These are phyloP conservation scores for Lasius fuliginosus DNA, from an alignment of 2,888 invertebrate genomes.

Conservation along the genomic window DNA sequence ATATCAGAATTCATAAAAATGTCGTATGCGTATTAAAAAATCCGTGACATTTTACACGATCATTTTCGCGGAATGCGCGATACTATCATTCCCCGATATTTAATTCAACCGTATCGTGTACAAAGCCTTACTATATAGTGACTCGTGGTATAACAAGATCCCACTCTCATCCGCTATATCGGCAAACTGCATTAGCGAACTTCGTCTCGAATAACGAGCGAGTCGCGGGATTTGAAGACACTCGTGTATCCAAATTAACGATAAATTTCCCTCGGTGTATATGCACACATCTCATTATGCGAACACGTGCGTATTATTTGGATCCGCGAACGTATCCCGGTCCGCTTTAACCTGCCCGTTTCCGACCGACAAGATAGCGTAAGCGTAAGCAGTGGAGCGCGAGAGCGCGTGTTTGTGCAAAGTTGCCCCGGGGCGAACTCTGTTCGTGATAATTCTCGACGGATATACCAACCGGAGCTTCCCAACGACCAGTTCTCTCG, in stretches of 20 bases:
- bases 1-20: slow-evolving; percentile 4
- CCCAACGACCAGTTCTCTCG: slow-evolving; percentile 5
- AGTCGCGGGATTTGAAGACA: slow-evolving; percentile 13
- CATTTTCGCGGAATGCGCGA: neutral
- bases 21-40: neutral
- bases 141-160: neutral
- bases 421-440: slow-evolving; percentile 34
- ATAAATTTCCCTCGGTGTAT: slow-evolving; percentile 24
- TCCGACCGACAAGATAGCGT: slow-evolving; percentile 49
- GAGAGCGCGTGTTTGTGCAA: slow-evolving; percentile 34
- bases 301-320: slow-evolving; percentile 36
- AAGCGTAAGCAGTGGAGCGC: slow-evolving; percentile 30
- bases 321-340: slow-evolving; percentile 22
- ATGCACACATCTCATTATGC: slow-evolving; percentile 36
- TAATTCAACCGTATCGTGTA: neutral
- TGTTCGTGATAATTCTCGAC: slow-evolving; percentile 49
- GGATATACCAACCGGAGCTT: slow-evolving; percentile 1
- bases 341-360: slow-evolving; percentile 6
- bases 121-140: neutral
- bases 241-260: slow-evolving; percentile 36
- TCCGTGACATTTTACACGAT: neutral
- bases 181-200: slow-evolving; percentile 42
- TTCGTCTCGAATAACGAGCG: neutral
- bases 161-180: neutral
- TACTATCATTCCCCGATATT: neutral